Conservation (phyloP, 1,140 invertebrate genomes). For the Musca vetustissima region DNA sequence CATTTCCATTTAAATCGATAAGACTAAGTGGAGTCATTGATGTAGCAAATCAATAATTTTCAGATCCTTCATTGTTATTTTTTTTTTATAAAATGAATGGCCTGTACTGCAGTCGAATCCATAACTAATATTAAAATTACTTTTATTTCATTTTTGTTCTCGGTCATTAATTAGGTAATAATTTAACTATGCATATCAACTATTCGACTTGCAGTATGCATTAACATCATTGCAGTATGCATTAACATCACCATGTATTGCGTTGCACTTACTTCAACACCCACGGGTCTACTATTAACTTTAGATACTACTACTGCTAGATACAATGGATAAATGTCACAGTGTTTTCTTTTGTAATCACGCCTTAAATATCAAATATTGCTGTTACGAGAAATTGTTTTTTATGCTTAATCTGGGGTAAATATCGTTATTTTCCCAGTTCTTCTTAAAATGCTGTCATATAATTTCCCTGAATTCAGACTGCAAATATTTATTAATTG, state of each 20-base stretch:
- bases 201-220: no score
- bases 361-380: no score
- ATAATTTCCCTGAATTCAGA: no score
- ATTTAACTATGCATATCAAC: no score
- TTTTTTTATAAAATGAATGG: neutral
- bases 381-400: no score
- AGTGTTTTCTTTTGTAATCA: constrained; percentile 2
- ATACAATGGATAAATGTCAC: constrained; percentile 11
- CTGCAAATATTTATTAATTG: no score
- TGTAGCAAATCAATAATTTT: neutral
- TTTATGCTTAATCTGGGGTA: neutral
- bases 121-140: neutral
- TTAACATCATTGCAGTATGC: no score
- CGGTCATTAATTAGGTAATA: no score
- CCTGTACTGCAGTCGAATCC: constrained; percentile 9
- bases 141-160: neutral
- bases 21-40: neutral
- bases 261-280: neutral
- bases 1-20: neutral
- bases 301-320: neutral
- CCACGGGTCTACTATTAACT: neutral
- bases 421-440: no score
- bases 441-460: no score
- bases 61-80: neutral
- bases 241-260: neutral